phyloP scores from a whole-genome alignment of 2,888 invertebrate genomes.

The Nyleta sp. region DNA sequence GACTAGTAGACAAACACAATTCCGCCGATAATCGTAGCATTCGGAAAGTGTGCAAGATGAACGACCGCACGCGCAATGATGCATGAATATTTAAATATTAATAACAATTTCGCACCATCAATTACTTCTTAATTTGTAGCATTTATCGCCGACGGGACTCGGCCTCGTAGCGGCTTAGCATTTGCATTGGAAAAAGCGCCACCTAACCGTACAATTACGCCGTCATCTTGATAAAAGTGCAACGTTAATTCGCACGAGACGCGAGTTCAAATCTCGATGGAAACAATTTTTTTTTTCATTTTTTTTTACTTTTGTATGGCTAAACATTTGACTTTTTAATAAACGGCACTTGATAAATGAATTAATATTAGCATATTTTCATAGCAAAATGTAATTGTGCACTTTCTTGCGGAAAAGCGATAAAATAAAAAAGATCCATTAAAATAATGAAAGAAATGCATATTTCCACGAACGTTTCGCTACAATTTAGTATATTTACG shows the following conservation, averaged over 20 bases:
- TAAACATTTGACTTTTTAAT: no score
- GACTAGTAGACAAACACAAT: slow-evolving; percentile 27
- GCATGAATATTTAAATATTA: slow-evolving; percentile 48
- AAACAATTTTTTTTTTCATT: no score
- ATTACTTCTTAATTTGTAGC: slow-evolving; percentile 51
- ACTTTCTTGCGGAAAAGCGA: no score
- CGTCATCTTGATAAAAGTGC: slow-evolving; percentile 62
- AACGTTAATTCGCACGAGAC: slow-evolving; percentile 37
- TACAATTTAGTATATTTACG: no score
- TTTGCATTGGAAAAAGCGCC: slow-evolving; percentile 36
- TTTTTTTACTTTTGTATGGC: no score
- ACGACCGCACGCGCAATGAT: slow-evolving; percentile 31
- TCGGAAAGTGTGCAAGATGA: slow-evolving; percentile 26
- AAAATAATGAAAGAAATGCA: no score
- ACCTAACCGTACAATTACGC: slow-evolving; percentile 46
- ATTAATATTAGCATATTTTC: no score
- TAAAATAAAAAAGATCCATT: neutral
- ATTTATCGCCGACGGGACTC: slow-evolving; percentile 46
- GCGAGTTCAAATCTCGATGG: no score
- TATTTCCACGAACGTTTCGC: no score
- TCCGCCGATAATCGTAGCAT: slow-evolving; percentile 26
- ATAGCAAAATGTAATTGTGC: no score
- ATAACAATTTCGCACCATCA: slow-evolving; percentile 28
- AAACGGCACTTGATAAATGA: no score
- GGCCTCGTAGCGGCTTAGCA: slow-evolving; percentile 1